These are phyloP conservation scores for Hemithea aestivaria DNA, from an alignment of 2,888 invertebrate species.

Conservation along the genomic window DNA sequence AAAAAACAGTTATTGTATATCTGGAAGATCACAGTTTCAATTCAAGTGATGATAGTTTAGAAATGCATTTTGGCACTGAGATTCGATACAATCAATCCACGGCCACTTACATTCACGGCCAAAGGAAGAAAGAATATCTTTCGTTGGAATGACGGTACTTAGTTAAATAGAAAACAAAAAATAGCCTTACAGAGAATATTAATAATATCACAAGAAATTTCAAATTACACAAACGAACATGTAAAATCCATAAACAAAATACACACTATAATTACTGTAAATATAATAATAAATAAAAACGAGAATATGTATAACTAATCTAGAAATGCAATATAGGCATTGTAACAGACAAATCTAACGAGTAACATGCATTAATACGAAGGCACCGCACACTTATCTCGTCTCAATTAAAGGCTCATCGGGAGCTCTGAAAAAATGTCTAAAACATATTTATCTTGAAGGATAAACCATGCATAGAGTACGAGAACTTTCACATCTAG, in stretches of 20 bases:
- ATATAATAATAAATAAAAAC: constrained; percentile 69
- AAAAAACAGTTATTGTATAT: constrained; percentile 49
- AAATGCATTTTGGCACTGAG: constrained; percentile 75
- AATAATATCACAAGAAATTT: constrained; percentile 77
- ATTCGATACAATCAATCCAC: constrained; percentile 46
- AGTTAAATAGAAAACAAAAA: constrained; percentile 47
- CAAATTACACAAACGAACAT: constrained; percentile 64
- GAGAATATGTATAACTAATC: constrained; percentile 69
- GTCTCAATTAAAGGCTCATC: constrained; percentile 29
- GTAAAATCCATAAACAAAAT: constrained; percentile 68
- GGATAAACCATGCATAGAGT: constrained; percentile 71
- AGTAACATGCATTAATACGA: constrained; percentile 65
- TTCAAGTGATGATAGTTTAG: constrained; percentile 43
- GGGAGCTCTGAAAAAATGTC: constrained; percentile 34
- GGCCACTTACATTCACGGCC: constrained; percentile 24
- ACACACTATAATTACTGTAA: constrained; percentile 69
- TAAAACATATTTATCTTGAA: constrained; percentile 70
- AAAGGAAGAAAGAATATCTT: constrained; percentile 11
- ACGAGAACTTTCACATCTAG: constrained; percentile 52
- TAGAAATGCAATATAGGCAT: constrained; percentile 74
- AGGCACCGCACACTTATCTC: constrained; percentile 63
- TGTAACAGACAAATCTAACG: constrained; percentile 59
- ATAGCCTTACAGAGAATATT: constrained; percentile 65
- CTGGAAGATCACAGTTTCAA: constrained; percentile 60
- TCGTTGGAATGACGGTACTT: constrained; percentile 58